These are phyloP conservation scores for Prostheceraeus crozeri DNA, from an alignment of 2,888 invertebrate genomes.

Conservation along the genomic window DNA sequence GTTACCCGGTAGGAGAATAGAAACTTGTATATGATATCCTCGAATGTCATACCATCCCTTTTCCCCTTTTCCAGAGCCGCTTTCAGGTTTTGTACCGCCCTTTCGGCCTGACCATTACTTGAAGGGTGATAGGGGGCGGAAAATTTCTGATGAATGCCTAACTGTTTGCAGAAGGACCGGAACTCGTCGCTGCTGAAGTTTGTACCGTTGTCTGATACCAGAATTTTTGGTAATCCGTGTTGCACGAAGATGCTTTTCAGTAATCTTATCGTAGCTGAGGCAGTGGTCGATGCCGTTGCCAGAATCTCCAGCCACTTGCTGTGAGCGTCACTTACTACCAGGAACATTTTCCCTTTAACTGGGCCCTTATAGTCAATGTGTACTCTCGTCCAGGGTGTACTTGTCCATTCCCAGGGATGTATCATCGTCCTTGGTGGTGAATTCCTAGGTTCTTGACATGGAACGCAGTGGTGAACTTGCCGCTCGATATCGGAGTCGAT, in stretches of 20 bases:
- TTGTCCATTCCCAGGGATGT: constrained; percentile 26
- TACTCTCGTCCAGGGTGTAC: constrained; percentile 19
- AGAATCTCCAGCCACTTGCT: constrained; percentile 27
- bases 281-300: neutral
- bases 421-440: constrained; percentile 16
- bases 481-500: constrained; percentile 25
- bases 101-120: constrained; percentile 31
- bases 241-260: constrained; percentile 1
- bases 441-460: neutral
- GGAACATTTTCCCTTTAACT: constrained; percentile 17
- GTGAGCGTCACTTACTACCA: constrained; percentile 23
- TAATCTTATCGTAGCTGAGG: neutral
- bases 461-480: neutral
- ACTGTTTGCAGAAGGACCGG: neutral
- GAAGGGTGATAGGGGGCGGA: constrained; percentile 29
- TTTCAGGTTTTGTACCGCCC: constrained; percentile 29
- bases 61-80: constrained; percentile 3
- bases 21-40: neutral
- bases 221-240: constrained; percentile 21
- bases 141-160: constrained; percentile 16
- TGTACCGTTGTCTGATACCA: constrained; percentile 17
- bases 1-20: constrained; percentile 3
- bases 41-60: constrained; percentile 4
- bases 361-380: constrained; percentile 28
- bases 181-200: constrained; percentile 19